Conservation (phyloP, 2,888 invertebrate genomes). For the Miltochrista miniata region DNA sequence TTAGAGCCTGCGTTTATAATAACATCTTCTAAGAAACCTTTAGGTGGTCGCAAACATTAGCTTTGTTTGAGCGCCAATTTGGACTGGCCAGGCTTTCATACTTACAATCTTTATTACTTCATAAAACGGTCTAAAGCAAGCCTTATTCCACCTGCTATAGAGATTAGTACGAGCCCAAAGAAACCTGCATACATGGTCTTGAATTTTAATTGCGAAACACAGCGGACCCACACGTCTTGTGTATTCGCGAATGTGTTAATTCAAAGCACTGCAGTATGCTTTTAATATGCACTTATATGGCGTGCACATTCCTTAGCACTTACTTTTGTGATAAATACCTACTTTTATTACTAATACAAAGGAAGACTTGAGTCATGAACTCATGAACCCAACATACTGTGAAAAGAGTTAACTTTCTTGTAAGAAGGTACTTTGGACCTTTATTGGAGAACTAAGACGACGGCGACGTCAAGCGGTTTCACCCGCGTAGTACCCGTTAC, state of each 20-base stretch:
- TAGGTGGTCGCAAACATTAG: slow-evolving; percentile 79
- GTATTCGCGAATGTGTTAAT: slow-evolving; percentile 17
- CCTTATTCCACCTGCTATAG: slow-evolving; percentile 32
- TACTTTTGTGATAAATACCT: slow-evolving; percentile 36
- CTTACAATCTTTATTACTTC: slow-evolving; percentile 37
- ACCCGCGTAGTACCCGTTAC: too few relatives aligned
- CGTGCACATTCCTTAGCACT: slow-evolving; percentile 69
- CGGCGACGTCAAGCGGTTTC: too few relatives aligned
- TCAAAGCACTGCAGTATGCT: slow-evolving; percentile 23
- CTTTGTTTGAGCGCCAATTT: slow-evolving; percentile 76
- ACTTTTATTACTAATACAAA: slow-evolving; percentile 56
- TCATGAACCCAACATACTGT: not conserved
- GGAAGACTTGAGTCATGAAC: slow-evolving; percentile 20
- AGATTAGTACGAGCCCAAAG: slow-evolving; percentile 29
- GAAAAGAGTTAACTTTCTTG: too few relatives aligned
- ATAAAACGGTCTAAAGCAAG: slow-evolving; percentile 28
- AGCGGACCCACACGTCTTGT: slow-evolving; percentile 42
- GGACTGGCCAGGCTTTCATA: slow-evolving; percentile 55
- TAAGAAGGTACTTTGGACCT: too few relatives aligned
- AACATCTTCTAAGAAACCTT: slow-evolving; percentile 65
- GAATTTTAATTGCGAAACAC: slow-evolving; percentile 74
- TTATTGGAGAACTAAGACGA: too few relatives aligned
- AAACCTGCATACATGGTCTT: slow-evolving; percentile 39
- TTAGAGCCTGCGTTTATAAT: slow-evolving; percentile 39
- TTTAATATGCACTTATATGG: slow-evolving; percentile 64